Evolutionary conservation across 2,113 vertebrate genomes (phyloP).

Genomic region (Oxyura jamaicensis): DNA sequence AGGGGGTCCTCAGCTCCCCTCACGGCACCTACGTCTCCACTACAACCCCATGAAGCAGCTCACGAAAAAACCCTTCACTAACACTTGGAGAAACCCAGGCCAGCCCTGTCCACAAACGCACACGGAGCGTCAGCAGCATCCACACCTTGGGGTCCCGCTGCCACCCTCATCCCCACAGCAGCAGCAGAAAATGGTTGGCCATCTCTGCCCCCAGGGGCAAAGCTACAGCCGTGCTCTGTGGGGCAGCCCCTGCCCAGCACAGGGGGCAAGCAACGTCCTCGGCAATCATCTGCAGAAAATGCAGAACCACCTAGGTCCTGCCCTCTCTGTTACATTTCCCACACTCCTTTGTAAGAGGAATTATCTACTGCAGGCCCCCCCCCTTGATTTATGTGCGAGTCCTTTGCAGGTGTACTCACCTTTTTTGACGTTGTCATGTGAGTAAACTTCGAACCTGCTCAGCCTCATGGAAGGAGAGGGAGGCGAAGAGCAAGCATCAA

Average conservation of each 20-base stretch:
- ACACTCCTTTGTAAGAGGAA: neutral
- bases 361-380: neutral
- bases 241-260: neutral
- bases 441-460: neutral
- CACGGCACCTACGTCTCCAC: neutral
- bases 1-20: fast-evolving
- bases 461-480: neutral
- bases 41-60: neutral
- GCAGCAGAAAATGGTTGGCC: neutral
- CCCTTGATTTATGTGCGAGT: neutral
- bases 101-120: neutral
- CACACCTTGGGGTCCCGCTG: neutral
- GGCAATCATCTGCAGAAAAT: neutral
- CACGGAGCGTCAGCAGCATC: neutral
- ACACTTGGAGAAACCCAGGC: neutral
- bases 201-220: neutral
- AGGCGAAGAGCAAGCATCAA: fast-evolving
- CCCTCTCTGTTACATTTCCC: neutral
- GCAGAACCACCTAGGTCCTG: neutral
- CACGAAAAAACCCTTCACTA: neutral
- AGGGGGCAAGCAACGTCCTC: neutral
- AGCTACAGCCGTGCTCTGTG: neutral
- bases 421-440: neutral
- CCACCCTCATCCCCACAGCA: neutral
- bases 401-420: neutral